Evolutionary conservation across 2,797 vertebrate species (phyloP).

Genomic region (Epinephelus malabaricus): DNA sequence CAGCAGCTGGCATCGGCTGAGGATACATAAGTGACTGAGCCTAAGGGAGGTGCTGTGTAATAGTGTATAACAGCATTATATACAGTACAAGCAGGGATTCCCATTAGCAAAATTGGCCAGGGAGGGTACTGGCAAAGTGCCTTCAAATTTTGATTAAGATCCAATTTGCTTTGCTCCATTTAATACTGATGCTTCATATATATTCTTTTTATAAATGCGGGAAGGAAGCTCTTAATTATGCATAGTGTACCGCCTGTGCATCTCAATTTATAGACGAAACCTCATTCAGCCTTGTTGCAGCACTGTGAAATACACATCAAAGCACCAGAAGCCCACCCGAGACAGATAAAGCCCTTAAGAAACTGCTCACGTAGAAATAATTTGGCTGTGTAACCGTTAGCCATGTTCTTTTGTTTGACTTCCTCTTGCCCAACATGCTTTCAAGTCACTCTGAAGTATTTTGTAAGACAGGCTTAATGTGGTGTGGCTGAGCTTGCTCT

Average conservation of each 20-base stretch:
- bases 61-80: background rate
- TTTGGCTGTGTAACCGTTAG: background rate
- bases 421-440: slow-evolving; percentile 36
- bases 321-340: background rate
- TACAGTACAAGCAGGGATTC: background rate
- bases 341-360: background rate
- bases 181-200: background rate
- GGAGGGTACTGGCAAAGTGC: background rate
- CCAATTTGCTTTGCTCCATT: background rate
- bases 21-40: background rate
- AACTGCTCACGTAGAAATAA: background rate
- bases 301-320: slow-evolving; percentile 25
- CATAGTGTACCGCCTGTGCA: background rate
- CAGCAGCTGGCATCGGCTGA: slow-evolving; percentile 1
- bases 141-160: background rate
- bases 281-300: background rate
- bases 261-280: background rate
- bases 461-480: slow-evolving; percentile 28
- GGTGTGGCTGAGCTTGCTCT: slow-evolving; percentile 12
- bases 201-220: background rate
- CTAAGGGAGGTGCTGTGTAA: background rate
- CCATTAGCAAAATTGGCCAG: background rate
- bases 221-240: slow-evolving; percentile 7
- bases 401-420: slow-evolving; percentile 31
- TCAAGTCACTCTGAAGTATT: slow-evolving; percentile 29